phyloP scores from a whole-genome alignment of 2,888 invertebrate genomes.

The Xestobium rufovillosum region DNA sequence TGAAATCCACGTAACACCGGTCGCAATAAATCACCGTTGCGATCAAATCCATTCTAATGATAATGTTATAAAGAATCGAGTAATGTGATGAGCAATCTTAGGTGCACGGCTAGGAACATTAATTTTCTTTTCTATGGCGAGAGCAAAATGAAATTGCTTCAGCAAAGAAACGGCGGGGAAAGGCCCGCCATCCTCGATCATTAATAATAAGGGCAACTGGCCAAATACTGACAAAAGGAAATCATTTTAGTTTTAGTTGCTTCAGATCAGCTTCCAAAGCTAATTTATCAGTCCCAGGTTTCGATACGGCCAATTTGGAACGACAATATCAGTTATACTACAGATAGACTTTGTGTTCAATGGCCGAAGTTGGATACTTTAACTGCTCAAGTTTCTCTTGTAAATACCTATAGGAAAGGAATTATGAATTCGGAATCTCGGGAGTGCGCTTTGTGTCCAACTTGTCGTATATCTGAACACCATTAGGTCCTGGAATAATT shows the following conservation, averaged over 20 bases:
- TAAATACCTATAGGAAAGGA: too few relatives aligned
- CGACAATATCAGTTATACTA: slow-evolving; percentile 3
- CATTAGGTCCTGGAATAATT: too few relatives aligned
- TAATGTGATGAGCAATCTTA: slow-evolving; percentile 23
- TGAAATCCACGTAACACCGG: too few relatives aligned
- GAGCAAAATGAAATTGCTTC: slow-evolving; percentile 30
- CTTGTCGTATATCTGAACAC: too few relatives aligned
- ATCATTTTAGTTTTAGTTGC: slow-evolving; percentile 1
- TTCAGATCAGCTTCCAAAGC: background rate
- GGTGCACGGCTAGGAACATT: slow-evolving; percentile 27
- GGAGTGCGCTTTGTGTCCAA: too few relatives aligned
- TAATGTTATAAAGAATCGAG: slow-evolving; percentile 26
- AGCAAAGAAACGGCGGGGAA: slow-evolving; percentile 23
- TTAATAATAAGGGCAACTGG: slow-evolving; percentile 3
- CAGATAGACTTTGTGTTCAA: background rate
- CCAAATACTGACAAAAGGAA: slow-evolving; percentile 3
- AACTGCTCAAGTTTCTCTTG: background rate
- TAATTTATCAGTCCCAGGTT: slow-evolving; percentile 1
- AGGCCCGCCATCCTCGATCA: slow-evolving; percentile 21
- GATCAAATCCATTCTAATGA: slow-evolving; percentile 25
- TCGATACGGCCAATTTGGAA: slow-evolving; percentile 3
- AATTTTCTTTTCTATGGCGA: slow-evolving; percentile 28
- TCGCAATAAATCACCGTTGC: slow-evolving; percentile 16
- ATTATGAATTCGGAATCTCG: too few relatives aligned
- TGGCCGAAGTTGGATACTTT: background rate